Evolutionary conservation across 2,113 vertebrate genomes (phyloP).

Genomic region (Dasyornis broadbenti): DNA sequence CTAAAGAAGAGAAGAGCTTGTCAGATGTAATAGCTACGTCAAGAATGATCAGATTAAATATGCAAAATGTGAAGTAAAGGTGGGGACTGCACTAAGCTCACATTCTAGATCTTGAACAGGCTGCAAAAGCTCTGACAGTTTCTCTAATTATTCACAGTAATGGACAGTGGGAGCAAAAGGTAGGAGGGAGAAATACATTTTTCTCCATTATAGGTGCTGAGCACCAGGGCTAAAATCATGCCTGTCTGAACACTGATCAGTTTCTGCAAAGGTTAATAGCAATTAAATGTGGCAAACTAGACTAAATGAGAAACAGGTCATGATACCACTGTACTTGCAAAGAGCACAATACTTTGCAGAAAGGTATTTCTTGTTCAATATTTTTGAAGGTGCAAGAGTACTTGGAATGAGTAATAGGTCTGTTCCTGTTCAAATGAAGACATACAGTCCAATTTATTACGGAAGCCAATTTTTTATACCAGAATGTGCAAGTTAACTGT

Average conservation of each 20-base stretch:
- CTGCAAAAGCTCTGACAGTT: constrained; percentile 77
- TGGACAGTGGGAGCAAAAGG: constrained; percentile 77
- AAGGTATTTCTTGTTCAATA: constrained; percentile 67
- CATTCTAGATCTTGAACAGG: constrained; percentile 63
- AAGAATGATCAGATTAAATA: constrained; percentile 74
- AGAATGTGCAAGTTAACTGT: background rate
- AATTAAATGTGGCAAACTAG: constrained; percentile 86
- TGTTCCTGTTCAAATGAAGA: constrained; percentile 13
- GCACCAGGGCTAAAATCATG: constrained; percentile 79
- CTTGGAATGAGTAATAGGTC: constrained; percentile 8
- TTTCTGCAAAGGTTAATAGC: constrained; percentile 88
- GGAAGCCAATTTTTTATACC: background rate
- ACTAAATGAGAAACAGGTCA: constrained; percentile 83
- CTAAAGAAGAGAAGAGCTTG: constrained; percentile 69
- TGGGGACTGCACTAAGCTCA: constrained; percentile 65
- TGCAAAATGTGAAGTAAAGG: constrained; percentile 74
- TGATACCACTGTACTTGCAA: constrained; percentile 78
- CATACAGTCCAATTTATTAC: background rate
- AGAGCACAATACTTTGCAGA: constrained; percentile 70
- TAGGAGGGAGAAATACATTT: constrained; percentile 73
- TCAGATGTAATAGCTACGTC: constrained; percentile 69
- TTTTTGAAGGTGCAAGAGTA: constrained; percentile 39
- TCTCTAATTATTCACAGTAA: constrained; percentile 82
- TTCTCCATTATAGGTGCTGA: constrained; percentile 77
- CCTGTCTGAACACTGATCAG: constrained; percentile 84